Conservation (phyloP, 2,888 invertebrate genomes). For the Hetaerina titia region DNA sequence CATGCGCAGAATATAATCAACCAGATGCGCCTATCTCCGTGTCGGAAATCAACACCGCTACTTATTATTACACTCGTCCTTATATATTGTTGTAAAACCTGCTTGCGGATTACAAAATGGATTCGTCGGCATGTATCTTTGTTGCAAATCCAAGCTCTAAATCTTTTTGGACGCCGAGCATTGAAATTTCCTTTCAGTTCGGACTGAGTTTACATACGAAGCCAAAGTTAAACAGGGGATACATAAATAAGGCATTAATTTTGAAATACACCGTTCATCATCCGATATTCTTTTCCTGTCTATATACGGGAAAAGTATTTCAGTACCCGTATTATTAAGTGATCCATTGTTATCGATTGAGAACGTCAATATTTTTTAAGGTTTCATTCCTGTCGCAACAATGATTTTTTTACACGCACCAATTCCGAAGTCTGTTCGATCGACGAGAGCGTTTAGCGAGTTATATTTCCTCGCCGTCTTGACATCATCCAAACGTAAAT, state of each 20-base stretch:
- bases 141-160: background rate
- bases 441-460: background rate
- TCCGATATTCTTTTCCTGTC: background rate
- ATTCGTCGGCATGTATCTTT: background rate
- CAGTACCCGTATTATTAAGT: background rate
- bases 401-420: background rate
- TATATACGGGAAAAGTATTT: background rate
- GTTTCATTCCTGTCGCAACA: background rate
- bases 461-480: constrained; percentile 1
- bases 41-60: background rate
- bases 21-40: background rate
- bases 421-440: background rate
- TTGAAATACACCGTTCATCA: constrained; percentile 5
- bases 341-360: background rate
- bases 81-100: too few relatives aligned
- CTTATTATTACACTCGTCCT: too few relatives aligned
- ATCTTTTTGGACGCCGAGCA: background rate
- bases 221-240: background rate
- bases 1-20: background rate
- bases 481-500: constrained; percentile 36
- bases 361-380: background rate
- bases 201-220: background rate
- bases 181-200: background rate
- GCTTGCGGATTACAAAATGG: too few relatives aligned
- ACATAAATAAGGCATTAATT: background rate